A percentile compares a stretch with the other conserved stretches of the same genome.
These are phyloP conservation scores for Rhadina sibilatrix DNA, from an alignment of 2,113 vertebrate species.

Conservation along the genomic window DNA sequence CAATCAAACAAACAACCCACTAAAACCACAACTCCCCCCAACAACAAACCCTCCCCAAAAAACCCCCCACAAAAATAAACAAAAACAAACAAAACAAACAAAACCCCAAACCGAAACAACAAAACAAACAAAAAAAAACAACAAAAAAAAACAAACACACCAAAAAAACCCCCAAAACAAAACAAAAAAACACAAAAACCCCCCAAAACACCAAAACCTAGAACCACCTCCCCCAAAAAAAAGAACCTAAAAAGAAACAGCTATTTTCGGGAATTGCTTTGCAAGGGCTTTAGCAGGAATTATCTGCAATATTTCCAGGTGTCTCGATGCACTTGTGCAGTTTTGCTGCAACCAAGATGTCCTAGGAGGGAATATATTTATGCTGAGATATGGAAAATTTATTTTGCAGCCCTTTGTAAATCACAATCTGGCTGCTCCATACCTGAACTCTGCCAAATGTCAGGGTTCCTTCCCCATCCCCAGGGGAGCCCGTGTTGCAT, in stretches of 20 bases:
- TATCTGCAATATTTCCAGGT: not conserved
- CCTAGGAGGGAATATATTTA: not conserved
- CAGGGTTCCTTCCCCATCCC: not conserved
- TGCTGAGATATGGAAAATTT: not conserved
- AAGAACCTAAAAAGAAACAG: not conserved
- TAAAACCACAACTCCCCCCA: too few species aligned
- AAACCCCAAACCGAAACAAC: too few species aligned
- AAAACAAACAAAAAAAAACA: too few species aligned
- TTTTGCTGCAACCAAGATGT: rapidly evolving
- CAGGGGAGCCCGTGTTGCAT: rapidly evolving
- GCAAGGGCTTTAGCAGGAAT: not conserved
- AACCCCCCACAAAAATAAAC: too few species aligned
- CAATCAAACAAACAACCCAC: too few species aligned
- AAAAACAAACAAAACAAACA: too few species aligned
- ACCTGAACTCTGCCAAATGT: not conserved
- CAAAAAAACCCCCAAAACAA: too few species aligned
- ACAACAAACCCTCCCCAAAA: too few species aligned
- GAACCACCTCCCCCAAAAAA: not conserved
- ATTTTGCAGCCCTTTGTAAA: not conserved
- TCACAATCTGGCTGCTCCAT: rapidly evolving
- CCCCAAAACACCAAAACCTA: too few species aligned
- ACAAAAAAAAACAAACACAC: too few species aligned
- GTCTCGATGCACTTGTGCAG: not conserved
- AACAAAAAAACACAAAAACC: too few species aligned
- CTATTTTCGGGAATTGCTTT: not conserved